Percentiles rank a stretch among this genome's conserved stretches.
These are phyloP conservation scores for Liasis olivaceus DNA, from an alignment of 2,797 vertebrate genomes.

Conservation along the genomic window DNA sequence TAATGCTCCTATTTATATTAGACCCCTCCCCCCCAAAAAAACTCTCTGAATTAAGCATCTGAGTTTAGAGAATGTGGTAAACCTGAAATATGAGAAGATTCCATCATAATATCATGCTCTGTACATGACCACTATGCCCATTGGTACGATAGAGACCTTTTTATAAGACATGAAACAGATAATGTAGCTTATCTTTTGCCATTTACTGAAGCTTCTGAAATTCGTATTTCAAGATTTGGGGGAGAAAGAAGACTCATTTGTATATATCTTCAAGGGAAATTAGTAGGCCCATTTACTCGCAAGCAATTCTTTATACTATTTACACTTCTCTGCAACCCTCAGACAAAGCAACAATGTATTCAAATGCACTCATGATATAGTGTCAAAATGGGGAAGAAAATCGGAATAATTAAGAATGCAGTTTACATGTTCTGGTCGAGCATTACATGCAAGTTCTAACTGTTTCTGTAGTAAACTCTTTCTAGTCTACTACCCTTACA, in stretches of 20 bases:
- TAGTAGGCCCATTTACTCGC: background rate
- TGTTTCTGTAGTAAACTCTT: conserved; percentile 46
- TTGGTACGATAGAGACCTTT: conserved; percentile 24
- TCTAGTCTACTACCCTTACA: conserved; percentile 30
- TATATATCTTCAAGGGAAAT: background rate
- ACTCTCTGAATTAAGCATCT: conserved; percentile 24
- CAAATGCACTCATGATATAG: conserved; percentile 38
- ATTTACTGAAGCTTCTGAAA: conserved; percentile 27
- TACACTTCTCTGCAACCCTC: no score
- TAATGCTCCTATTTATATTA: conserved; percentile 62
- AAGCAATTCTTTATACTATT: background rate
- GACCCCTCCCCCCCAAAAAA: background rate
- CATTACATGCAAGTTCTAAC: conserved; percentile 36
- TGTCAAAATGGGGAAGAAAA: conserved; percentile 27
- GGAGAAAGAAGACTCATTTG: background rate
- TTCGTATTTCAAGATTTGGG: background rate
- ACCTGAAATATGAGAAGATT: conserved; percentile 37
- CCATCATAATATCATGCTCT: conserved; percentile 29
- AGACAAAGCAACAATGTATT: background rate
- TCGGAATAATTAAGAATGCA: conserved; percentile 15
- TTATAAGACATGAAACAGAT: background rate
- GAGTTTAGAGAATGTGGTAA: conserved; percentile 41
- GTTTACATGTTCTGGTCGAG: conserved; percentile 34
- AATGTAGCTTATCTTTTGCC: background rate
- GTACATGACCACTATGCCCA: conserved; percentile 18